phyloP scores from a whole-genome alignment of 1,140 invertebrate genomes.

The Meloidogyne hapla region DNA sequence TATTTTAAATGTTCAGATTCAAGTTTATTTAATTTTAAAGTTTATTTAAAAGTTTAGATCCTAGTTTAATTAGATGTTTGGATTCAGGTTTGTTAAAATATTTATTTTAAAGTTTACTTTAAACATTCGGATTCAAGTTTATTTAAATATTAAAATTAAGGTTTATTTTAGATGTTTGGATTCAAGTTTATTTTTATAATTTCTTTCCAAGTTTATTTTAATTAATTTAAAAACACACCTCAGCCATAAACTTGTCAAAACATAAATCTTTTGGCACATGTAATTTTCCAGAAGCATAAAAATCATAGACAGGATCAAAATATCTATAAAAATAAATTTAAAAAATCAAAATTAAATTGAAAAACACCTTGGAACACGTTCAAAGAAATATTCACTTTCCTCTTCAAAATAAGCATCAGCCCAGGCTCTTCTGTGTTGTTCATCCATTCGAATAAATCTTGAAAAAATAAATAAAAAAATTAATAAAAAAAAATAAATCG shows the following conservation, averaged over 20 bases:
- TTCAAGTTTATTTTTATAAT: neutral
- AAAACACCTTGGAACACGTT: slow-evolving; percentile 57
- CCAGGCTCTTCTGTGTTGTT: slow-evolving; percentile 59
- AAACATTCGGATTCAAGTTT: too few species aligned
- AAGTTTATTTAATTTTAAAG: too few species aligned
- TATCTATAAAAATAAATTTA: slow-evolving; percentile 44
- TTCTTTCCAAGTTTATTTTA: slow-evolving; percentile 8
- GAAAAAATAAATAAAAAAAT: slow-evolving; percentile 21
- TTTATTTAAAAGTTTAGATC: too few species aligned
- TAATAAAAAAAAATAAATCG: slow-evolving; percentile 18
- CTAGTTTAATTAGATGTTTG: too few species aligned
- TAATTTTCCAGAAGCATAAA: slow-evolving; percentile 63
- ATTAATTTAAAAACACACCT: slow-evolving; percentile 31
- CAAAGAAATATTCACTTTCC: slow-evolving; percentile 61
- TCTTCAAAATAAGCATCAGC: slow-evolving; percentile 62
- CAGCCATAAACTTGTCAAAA: slow-evolving; percentile 63
- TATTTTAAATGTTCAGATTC: too few species aligned
- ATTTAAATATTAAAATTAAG: neutral
- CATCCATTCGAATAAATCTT: slow-evolving; percentile 57
- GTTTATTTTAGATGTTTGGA: neutral
- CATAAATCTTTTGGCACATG: slow-evolving; percentile 63
- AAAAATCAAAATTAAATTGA: neutral
- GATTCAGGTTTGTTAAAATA: too few species aligned
- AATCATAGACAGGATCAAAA: slow-evolving; percentile 64
- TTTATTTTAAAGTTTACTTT: neutral